phyloP scores from a whole-genome alignment of 2,888 invertebrate genomes.

The Halocaridina rubra region DNA sequence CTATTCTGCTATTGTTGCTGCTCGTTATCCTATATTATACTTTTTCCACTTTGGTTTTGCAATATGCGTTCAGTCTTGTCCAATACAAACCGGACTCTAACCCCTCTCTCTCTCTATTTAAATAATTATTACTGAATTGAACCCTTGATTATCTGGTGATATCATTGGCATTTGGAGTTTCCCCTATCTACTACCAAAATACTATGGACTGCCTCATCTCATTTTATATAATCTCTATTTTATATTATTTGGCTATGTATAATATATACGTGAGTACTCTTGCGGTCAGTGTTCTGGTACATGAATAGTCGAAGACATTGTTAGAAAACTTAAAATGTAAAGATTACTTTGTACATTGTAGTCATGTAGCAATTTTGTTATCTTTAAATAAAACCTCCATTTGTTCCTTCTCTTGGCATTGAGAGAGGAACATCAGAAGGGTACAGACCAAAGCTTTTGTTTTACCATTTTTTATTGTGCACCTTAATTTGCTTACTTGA shows the following conservation, averaged over 20 bases:
- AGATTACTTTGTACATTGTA: too few relatives aligned
- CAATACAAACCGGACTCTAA: slow-evolving; percentile 1
- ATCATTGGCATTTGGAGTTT: slow-evolving; percentile 6
- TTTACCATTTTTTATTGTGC: too few relatives aligned
- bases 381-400: too few relatives aligned
- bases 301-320: too few relatives aligned
- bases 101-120: background rate
- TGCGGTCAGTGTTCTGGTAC: too few relatives aligned
- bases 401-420: too few relatives aligned
- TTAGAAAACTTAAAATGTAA: too few relatives aligned
- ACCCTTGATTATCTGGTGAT: slow-evolving; percentile 19
- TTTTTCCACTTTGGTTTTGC: slow-evolving; percentile 25
- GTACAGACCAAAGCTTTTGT: too few relatives aligned
- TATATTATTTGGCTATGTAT: background rate
- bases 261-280: background rate
- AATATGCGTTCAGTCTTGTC: slow-evolving; percentile 28
- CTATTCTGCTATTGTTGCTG: slow-evolving; percentile 23
- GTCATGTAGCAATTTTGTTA: too few relatives aligned
- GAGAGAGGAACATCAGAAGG: too few relatives aligned
- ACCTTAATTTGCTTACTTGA: too few relatives aligned
- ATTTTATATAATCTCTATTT: background rate
- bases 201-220: background rate
- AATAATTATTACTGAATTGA: slow-evolving; percentile 12
- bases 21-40: background rate
- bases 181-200: background rate